These are phyloP conservation scores for Wiebesia pumilae DNA, from an alignment of 1,140 invertebrate species.

Conservation along the genomic window DNA sequence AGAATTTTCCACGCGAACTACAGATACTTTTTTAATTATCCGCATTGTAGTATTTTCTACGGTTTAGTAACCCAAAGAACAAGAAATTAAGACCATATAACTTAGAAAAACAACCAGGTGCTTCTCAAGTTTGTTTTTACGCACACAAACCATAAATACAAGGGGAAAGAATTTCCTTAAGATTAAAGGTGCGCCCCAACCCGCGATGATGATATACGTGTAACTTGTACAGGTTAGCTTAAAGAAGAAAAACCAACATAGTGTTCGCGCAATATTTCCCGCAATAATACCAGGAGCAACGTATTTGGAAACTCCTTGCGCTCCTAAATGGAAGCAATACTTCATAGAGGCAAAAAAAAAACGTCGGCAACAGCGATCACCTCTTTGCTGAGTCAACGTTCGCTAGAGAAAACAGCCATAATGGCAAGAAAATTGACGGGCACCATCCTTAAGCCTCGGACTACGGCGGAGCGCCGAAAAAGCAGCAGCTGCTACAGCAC, in stretches of 20 bases:
- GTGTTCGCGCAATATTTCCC: background rate
- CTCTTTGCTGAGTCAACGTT: background rate
- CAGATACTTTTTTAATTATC: no score
- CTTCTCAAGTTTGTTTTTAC: background rate
- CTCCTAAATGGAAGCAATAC: background rate
- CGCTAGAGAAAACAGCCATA: background rate
- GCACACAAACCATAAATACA: background rate
- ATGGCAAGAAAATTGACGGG: background rate
- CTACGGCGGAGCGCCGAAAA: background rate
- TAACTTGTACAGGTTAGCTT: background rate
- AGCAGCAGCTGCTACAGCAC: background rate
- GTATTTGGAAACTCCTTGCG: background rate
- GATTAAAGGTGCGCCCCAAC: background rate
- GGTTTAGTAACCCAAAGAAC: no score
- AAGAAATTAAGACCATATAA: no score
- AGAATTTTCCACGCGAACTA: no score
- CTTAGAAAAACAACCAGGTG: no score
- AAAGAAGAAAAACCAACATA: background rate
- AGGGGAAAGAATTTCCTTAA: background rate
- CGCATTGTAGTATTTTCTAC: no score
- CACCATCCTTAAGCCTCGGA: background rate
- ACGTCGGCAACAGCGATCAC: background rate
- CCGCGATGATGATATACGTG: background rate
- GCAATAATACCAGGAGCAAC: background rate
- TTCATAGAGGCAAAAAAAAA: background rate